Evolutionary conservation across 1,140 invertebrate genomes (phyloP), one percentile per base, ranked within the genome.

Genomic region (Hydropsyche tenuis): DNA sequence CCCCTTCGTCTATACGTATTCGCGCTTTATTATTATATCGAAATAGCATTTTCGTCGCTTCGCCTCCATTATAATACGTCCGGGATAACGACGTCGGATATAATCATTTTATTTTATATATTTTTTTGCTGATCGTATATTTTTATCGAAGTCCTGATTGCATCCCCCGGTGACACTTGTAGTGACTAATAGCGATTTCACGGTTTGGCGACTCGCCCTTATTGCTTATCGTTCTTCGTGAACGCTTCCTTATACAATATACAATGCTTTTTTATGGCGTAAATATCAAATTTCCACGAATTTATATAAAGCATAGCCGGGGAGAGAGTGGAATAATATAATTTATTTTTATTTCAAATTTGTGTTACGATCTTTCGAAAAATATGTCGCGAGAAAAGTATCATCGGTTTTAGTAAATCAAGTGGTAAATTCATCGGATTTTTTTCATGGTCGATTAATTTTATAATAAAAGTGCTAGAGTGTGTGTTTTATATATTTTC

Each of bases 151-250:
- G 37, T 45, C 22, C 42, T 62, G 69, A 72, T 72, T 72, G 56
- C 56, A 53, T 62, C 37, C 53, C 16, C 56, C 42, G 16, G 37
- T 62, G 69, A 72, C 42, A 72, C 69, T 62, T 43, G 30, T 42
- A 72, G 56, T 63, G 53, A 72, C 69, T 72, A 72, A 72, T 72
- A 63, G 51, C 30, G 18, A 72, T 72, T 72, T 62, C 56, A 63
- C 42, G 69, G 53, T 23, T 72, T 72, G 69, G 53, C 23, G 20
- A 62, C 27, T 63, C 69, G 7, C 30, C 30, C 22, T 45, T 72
- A 72, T 72, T 72, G 60, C 69, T 63, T 63, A 63, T 63, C 69
- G 25, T 42, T 60, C 51, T 60, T n/a, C 12, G 20, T 37, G 42
- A 43, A 66, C 37, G 51, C 51, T 25, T 66, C 11, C 22, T n/a